phyloP scores from a whole-genome alignment of 2,797 vertebrate species.

The Onychomys torridus region DNA sequence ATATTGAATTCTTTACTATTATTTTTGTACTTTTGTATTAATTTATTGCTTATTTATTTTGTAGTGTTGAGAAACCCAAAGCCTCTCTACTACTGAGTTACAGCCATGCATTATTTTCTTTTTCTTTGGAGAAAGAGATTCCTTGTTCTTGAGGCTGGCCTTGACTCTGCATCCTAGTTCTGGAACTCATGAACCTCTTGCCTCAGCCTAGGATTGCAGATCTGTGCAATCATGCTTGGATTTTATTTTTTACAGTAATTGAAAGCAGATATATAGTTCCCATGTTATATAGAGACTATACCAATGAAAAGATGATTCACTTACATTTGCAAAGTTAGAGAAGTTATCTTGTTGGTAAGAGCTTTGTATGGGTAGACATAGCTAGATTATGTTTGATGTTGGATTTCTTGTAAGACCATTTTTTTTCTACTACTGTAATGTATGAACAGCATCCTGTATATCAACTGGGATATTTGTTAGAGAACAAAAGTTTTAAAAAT shows the following conservation, averaged over 20 bases:
- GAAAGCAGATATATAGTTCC: background rate
- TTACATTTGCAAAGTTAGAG: background rate
- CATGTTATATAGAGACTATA: background rate
- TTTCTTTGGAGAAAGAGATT: background rate
- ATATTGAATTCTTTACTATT: background rate
- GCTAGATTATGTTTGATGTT: background rate
- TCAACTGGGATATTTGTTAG: background rate
- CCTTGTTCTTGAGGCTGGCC: no score
- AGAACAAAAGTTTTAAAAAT: background rate
- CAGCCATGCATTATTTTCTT: background rate
- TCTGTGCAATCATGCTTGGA: background rate
- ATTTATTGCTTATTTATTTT: background rate
- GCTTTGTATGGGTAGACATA: background rate
- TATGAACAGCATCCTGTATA: background rate
- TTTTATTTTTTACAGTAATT: background rate
- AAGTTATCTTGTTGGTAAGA: background rate
- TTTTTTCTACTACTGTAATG: background rate
- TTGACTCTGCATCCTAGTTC: background rate
- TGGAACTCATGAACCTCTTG: background rate
- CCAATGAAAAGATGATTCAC: background rate
- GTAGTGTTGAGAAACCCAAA: background rate
- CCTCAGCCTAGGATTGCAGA: background rate
- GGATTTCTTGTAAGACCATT: background rate
- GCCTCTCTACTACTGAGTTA: background rate
- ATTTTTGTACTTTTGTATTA: background rate